Base-by-base conservation (phyloP, 2,888 invertebrate genomes). In the Stenodema calcarata region DNA sequence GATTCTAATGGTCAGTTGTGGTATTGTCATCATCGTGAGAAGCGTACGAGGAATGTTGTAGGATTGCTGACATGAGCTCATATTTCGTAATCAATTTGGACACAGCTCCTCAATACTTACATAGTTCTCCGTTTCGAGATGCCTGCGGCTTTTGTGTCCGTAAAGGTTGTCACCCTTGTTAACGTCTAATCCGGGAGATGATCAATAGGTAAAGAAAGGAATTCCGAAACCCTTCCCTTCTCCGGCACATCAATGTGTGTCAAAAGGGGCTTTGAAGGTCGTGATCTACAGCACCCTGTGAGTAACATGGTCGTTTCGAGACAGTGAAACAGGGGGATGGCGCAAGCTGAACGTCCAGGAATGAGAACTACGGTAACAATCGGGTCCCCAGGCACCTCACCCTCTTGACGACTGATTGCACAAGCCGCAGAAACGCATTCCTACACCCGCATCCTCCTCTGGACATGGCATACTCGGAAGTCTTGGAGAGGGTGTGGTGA, bases 311-410 rank as follows among this genome's bases (percentile, higher is more conserved):
- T 18, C 44, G 44, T 44, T 78, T 11, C 18, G 78, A 54, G 80
- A 50, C 76, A 27, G 41, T 76, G 2, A 14, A 0, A 30, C n/a
- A 7, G 30, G 54, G 47, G 78, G 78, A 44, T 78, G 78, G 78
- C 78, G 78, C 80, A 80, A 80, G 50, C 44, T 50, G n/a, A 9
- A 42, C 47, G 54, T 54, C 47, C 54, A 80, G 80, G 80, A 80
- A 80, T 80, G 80, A 30, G 80, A 80, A 80, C 80, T 54, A 80
- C 80, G 54, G 80, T 54, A 54, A 80, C 80, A 50, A 54, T 80
- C 80, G 54, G 54, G 42, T 12, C 12, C 42, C n/a, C 76, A 41
- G 27, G 14, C 16, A 54, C 44, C 80, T 27, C 30, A 27, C 80
- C 54, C 73, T 35, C 78, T 78, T 47, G 47, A 44, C 47, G 80